A percentile compares a stretch with the other conserved stretches of the same genome.
phyloP scores from a whole-genome alignment of 1,140 invertebrate genomes.

The Nebria ingens region DNA sequence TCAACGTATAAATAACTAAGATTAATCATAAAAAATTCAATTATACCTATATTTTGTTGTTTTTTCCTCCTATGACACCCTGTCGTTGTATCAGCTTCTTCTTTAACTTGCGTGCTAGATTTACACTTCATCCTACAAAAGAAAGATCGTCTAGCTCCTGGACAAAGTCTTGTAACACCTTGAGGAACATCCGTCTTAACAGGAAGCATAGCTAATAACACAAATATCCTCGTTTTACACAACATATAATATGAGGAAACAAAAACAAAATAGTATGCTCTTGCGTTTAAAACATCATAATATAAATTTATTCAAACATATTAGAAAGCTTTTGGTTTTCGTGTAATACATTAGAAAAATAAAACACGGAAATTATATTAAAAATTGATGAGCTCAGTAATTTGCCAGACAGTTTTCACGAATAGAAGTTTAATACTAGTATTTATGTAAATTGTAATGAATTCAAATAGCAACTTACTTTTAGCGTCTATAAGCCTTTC shows the following conservation, averaged over 20 bases:
- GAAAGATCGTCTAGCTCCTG: conserved; percentile 81
- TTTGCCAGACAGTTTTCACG: no score
- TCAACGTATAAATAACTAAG: no score
- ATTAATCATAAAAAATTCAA: no score
- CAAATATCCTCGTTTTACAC: not conserved
- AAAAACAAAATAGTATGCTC: no score
- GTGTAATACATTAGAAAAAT: no score
- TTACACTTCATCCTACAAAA: conserved; percentile 90
- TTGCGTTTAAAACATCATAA: no score
- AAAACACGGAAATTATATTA: no score
- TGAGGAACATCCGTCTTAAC: conserved; percentile 77
- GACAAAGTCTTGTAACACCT: conserved; percentile 63
- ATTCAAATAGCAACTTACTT: conserved; percentile 54
- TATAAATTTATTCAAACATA: no score
- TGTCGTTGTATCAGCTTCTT: conserved; percentile 56
- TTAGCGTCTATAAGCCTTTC: conserved; percentile 87
- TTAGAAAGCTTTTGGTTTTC: no score
- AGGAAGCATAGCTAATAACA: conserved; percentile 70
- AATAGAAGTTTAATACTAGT: not conserved
- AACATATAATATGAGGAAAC: no score
- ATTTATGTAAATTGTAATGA: not conserved
- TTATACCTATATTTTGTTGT: conserved; percentile 46
- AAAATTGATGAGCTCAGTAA: no score
- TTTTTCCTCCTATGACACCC: conserved; percentile 55
- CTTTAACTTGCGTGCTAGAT: conserved; percentile 51